Evolutionary conservation across 1,140 invertebrate genomes (phyloP).

Genomic region (Drusus annulatus): DNA sequence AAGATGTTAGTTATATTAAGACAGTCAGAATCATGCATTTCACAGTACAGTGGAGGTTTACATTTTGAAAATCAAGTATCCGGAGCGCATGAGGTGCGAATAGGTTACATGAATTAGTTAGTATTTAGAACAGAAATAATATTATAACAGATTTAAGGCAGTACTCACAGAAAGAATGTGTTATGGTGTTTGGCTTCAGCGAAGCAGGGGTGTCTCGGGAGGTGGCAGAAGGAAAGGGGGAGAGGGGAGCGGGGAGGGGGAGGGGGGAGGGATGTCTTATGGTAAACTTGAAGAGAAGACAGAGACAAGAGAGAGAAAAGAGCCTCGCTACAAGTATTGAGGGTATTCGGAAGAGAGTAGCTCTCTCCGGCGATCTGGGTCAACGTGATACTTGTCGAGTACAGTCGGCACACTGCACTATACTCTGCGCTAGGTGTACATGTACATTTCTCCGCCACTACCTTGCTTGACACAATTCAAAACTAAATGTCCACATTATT

Average conservation of each 20-base stretch:
- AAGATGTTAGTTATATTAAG: no score
- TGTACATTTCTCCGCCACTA: constrained; percentile 21
- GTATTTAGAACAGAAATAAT: no score
- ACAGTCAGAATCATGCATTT: no score
- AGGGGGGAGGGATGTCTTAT: no score
- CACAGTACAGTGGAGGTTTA: no score
- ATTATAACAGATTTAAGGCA: not conserved
- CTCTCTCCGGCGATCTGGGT: constrained; percentile 13
- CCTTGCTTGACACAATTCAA: not conserved
- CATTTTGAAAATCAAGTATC: not conserved
- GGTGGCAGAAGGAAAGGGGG: not conserved
- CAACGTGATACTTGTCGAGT: constrained; percentile 19
- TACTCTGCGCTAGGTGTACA: not conserved
- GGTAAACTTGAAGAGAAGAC: no score
- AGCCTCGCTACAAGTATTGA: not conserved
- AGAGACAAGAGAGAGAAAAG: constrained; percentile 5
- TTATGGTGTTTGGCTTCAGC: not conserved
- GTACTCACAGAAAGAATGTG: constrained; percentile 28
- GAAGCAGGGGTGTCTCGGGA: not conserved
- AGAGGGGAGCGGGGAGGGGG: not conserved
- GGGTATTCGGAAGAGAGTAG: not conserved
- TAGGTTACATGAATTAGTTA: not conserved
- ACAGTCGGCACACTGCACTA: constrained; percentile 13
- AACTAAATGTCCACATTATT: constrained; percentile 8
- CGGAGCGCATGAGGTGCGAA: not conserved